Conservation (phyloP, 2,888 invertebrate species). For the Dynastes tityus region DNA sequence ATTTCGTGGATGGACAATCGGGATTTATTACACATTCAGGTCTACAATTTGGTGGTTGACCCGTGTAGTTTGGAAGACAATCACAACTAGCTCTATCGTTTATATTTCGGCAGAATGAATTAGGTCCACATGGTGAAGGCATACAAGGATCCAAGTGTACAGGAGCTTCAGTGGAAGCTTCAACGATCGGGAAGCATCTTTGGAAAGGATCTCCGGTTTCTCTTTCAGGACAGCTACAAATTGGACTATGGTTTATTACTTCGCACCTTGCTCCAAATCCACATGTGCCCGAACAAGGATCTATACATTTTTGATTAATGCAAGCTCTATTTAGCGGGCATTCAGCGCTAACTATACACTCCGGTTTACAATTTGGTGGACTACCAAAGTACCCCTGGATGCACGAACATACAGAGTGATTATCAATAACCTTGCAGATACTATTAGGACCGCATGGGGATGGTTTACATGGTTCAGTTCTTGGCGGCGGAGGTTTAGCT, state of each 20-base stretch:
- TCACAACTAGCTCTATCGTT: slow-evolving; percentile 82
- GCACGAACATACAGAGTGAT: slow-evolving; percentile 73
- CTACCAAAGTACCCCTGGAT: slow-evolving; percentile 72
- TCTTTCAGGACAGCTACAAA: slow-evolving; percentile 74
- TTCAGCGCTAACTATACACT: slow-evolving; percentile 73
- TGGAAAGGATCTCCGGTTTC: slow-evolving; percentile 86
- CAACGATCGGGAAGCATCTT: slow-evolving; percentile 74
- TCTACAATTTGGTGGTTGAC: slow-evolving; percentile 86
- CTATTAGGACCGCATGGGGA: slow-evolving; percentile 74
- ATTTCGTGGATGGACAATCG: slow-evolving; percentile 83
- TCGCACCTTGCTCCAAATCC: slow-evolving; percentile 73
- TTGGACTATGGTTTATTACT: slow-evolving; percentile 73
- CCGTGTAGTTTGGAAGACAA: slow-evolving; percentile 84
- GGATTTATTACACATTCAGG: slow-evolving; percentile 89
- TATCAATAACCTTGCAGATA: slow-evolving; percentile 72
- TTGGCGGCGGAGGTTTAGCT: slow-evolving; percentile 59
- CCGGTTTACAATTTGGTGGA: slow-evolving; percentile 74
- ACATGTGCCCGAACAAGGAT: slow-evolving; percentile 75
- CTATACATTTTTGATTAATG: slow-evolving; percentile 73
- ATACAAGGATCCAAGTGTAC: slow-evolving; percentile 77
- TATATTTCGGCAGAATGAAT: slow-evolving; percentile 80
- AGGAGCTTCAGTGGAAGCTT: slow-evolving; percentile 70
- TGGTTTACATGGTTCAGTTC: slow-evolving; percentile 70
- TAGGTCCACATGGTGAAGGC: slow-evolving; percentile 88
- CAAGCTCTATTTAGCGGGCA: slow-evolving; percentile 72